Evolutionary conservation across 1,140 invertebrate species (phyloP), one percentile per base, ranked within the genome.

Genomic region (Teleopsis dalmanni): DNA sequence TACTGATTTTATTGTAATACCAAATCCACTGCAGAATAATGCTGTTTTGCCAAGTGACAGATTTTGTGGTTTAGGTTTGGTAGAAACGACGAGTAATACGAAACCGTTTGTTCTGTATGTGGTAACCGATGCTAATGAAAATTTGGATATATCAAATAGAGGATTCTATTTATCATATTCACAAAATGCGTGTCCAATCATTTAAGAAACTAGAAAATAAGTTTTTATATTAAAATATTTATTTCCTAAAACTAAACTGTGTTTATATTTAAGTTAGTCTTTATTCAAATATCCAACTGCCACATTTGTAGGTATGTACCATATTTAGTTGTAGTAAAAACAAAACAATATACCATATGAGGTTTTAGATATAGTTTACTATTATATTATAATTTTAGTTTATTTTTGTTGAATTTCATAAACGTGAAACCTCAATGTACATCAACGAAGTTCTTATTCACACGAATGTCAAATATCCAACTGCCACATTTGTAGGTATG

Each of bases 81-180:
- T 76, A 3, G 68, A 81, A 19, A 81, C 82, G 46, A 78, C 78
- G 22, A 80, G 83, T 78, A 72, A 76, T 73, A 77, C 70, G 1
- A 85, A 82, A 54, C 86, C 85, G 0, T 89, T 87, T 66, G 80
- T 84, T 0, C 60, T 90, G 34, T 85, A 81, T 31, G 80, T 84
- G 2, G 77, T 85, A 2, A 87, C 83, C 0, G 73, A 87, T 68
- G 74, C 59, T 3, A 74, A 75, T 53, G 80, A 82, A 63, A 63
- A 71, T 23, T 68, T 73, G 8, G 83, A 86, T 55, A 73, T 79
- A 48, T 79, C 78, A 29, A 88, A 88, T 71, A 70, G 82, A 53
- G 86, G 86, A 31, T 89, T 88, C 62, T 77, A 76, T 42, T 62
- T 88, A 10, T 72, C 73, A 16, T 88, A 82, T 62, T 77, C 78